Conservation (phyloP, 2,888 invertebrate species). For the Drosophila paranaensis region DNA sequence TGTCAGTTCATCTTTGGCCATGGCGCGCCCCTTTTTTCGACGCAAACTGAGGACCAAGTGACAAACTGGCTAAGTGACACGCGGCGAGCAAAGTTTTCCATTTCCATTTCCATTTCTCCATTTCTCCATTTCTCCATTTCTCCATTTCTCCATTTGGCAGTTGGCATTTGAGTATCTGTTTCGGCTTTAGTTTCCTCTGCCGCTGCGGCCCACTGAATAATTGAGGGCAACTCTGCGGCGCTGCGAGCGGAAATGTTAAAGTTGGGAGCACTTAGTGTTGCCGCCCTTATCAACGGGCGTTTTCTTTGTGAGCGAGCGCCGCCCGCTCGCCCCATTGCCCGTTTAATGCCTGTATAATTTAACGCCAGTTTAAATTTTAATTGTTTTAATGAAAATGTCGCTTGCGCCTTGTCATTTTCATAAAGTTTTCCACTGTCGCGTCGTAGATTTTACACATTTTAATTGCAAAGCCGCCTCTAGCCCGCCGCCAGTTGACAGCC, state of each 20-base stretch:
- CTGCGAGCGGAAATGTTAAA: constrained; percentile 28
- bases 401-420: constrained; percentile 76
- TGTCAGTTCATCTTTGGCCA: constrained; percentile 59
- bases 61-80: constrained; percentile 71
- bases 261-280: constrained; percentile 37
- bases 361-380: constrained; percentile 84
- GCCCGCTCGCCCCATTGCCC: constrained; percentile 48
- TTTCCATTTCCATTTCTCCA: not conserved
- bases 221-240: constrained; percentile 44
- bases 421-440: constrained; percentile 69
- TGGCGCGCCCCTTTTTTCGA: constrained; percentile 32
- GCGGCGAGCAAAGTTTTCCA: constrained; percentile 51
- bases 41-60: constrained; percentile 41
- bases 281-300: constrained; percentile 43
- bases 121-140: constrained; percentile 3
- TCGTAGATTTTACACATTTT: constrained; percentile 73
- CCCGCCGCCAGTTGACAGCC: constrained; percentile 16
- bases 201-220: constrained; percentile 62
- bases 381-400: constrained; percentile 82
- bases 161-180: constrained; percentile 16
- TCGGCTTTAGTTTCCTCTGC: constrained; percentile 22
- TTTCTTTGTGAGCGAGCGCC: constrained; percentile 6
- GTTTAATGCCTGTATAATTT: constrained; percentile 82
- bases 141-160: not conserved
- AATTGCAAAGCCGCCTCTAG: constrained; percentile 64